Evolutionary conservation across 1,140 invertebrate genomes (phyloP), one percentile per base, ranked within the genome.

Genomic region (Brachionus asplanchnoidis): DNA sequence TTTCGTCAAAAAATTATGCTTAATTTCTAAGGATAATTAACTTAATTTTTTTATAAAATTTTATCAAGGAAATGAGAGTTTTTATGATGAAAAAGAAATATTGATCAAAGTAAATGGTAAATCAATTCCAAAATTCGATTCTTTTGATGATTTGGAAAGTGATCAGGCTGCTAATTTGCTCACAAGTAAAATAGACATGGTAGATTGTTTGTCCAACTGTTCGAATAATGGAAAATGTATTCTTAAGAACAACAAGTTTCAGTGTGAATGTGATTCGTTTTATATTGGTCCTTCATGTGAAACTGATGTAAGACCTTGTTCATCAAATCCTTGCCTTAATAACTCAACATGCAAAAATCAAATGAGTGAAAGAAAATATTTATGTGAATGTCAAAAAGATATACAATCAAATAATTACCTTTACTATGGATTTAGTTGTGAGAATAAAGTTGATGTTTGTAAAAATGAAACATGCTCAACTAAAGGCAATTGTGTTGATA

Each of bases 341-440:
- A 77, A 77, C 23, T 42, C 36, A 42, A 77, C 73, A 42, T 77
- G 73, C 1, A 42, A 8, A 23, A 77, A 77, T 36, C 8, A 44
- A 8, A 23, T 77, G 11, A 94, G 95, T 88, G 95, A 96, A 88
- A 96, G 94, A 88, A 85, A 80, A 9, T 77, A 44, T 36, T 12
- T 12, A 42, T 77, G 73, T 50, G 73, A 77, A n/a, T 77, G 73
- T 77, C 92, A 93, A 86, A 96, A 95, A 89, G 92, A 94, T 5
- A 93, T 94, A 0, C 95, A 95, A 1, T 23, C 20, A 23, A 17
- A 23, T 50, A 4, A 3, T 23, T 9, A 23, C 17, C 36, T 70
- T 6, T 70, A 36, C 20, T 36, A 28, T 77, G 73, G 73, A 44
- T 36, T 23, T 28, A 77, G 20, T 36, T 77, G 73, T 28, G 36